phyloP scores from a whole-genome alignment of 2,797 vertebrate genomes.

The Crocodylus rhombifer region DNA sequence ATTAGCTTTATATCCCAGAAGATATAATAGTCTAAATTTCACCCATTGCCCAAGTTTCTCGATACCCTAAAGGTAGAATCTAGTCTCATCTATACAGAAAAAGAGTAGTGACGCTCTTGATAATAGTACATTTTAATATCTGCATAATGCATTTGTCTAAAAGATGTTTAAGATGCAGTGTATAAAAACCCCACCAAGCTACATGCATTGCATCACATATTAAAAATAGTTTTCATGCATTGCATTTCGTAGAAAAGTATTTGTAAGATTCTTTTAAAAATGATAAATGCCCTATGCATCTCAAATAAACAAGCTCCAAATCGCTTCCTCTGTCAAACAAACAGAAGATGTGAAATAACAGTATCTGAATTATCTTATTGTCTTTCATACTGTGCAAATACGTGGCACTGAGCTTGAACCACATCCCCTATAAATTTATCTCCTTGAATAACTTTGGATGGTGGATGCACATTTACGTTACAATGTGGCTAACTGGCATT shows the following conservation, averaged over 20 bases:
- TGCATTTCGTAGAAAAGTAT: neutral
- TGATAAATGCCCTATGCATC: neutral
- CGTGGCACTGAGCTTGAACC: neutral
- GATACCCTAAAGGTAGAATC: neutral
- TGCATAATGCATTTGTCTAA: neutral
- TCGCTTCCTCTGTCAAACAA: neutral
- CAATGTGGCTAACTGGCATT: neutral
- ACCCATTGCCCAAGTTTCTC: neutral
- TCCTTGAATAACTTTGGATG: neutral
- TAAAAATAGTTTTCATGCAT: neutral
- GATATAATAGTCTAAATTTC: neutral
- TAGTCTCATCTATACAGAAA: neutral
- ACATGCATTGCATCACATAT: neutral
- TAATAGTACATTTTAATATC: no score
- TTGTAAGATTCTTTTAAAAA: neutral
- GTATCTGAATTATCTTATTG: neutral
- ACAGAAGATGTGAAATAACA: neutral
- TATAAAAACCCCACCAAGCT: neutral
- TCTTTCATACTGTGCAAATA: neutral
- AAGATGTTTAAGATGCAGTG: neutral
- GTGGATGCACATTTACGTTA: neutral
- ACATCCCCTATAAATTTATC: neutral
- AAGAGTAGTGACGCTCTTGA: no score
- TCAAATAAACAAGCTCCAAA: neutral
- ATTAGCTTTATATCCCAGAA: neutral